These are phyloP conservation scores for Cathartes aura DNA, from an alignment of 2,113 vertebrate species.

Conservation along the genomic window DNA sequence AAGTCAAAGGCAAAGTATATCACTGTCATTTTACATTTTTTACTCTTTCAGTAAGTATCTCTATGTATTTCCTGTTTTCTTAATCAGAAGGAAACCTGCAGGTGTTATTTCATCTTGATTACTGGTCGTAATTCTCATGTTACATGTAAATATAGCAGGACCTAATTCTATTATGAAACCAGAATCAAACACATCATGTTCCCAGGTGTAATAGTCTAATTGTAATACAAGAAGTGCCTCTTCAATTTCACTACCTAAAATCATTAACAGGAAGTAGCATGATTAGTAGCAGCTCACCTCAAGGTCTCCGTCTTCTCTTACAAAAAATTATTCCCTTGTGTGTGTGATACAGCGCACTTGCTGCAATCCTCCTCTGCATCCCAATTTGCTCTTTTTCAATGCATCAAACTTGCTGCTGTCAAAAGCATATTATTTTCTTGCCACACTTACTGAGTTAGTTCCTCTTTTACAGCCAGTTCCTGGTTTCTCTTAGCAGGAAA, in stretches of 20 bases:
- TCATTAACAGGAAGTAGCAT: background rate
- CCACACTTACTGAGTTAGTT: background rate
- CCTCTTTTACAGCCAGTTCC: background rate
- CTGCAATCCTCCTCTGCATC: background rate
- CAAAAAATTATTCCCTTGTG: background rate
- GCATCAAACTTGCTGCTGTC: background rate
- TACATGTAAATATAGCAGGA: background rate
- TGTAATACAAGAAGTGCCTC: background rate
- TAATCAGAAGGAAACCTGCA: background rate
- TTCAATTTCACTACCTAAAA: background rate
- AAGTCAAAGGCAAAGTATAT: background rate
- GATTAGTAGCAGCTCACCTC: background rate
- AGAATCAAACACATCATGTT: background rate
- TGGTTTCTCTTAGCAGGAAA: background rate
- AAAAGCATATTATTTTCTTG: background rate
- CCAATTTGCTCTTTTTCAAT: background rate
- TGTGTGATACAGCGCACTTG: accelerated
- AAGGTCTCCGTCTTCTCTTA: background rate
- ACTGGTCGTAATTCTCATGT: background rate
- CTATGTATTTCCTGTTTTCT: background rate
- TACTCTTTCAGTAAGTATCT: background rate
- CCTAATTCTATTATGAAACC: background rate
- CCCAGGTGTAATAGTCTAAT: background rate
- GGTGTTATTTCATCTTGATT: background rate
- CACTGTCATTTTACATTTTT: background rate